These are phyloP conservation scores for Aphidius colemani DNA, from an alignment of 2,888 invertebrate genomes.

Conservation along the genomic window DNA sequence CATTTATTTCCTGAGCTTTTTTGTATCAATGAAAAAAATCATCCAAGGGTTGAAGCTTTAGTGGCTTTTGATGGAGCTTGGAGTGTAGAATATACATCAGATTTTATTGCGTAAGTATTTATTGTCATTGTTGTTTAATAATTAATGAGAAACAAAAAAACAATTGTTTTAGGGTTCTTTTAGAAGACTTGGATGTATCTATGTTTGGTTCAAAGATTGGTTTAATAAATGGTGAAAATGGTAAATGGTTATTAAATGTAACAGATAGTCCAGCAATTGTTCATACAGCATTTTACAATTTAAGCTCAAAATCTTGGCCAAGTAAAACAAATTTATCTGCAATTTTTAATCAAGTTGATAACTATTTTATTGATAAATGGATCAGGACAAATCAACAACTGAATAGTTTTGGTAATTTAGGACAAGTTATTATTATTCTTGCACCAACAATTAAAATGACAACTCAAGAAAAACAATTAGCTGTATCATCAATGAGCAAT, in stretches of 20 bases:
- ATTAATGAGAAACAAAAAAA: neutral
- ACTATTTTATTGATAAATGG: constrained; percentile 43
- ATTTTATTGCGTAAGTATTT: constrained; percentile 42
- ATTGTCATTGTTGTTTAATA: neutral
- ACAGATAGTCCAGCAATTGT: constrained; percentile 64
- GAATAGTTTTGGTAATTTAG: constrained; percentile 42
- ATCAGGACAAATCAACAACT: constrained; percentile 30
- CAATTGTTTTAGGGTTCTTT: constrained; percentile 62
- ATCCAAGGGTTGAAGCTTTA: constrained; percentile 41
- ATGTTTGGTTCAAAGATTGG: constrained; percentile 67
- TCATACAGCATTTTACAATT: constrained; percentile 44
- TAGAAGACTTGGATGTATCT: constrained; percentile 66
- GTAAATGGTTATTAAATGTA: constrained; percentile 66
- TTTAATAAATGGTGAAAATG: constrained; percentile 68
- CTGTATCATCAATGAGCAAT: constrained; percentile 35
- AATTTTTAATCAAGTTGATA: constrained; percentile 35
- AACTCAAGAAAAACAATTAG: constrained; percentile 32
- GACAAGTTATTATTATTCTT: constrained; percentile 46
- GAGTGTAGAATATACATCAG: constrained; percentile 39
- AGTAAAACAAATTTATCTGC: constrained; percentile 37
- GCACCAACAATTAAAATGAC: constrained; percentile 37
- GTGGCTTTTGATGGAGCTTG: constrained; percentile 48
- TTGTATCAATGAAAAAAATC: constrained; percentile 34
- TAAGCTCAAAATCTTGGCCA: constrained; percentile 42
- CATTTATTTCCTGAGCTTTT: constrained; percentile 40